Evolutionary conservation across 2,113 vertebrate genomes (phyloP).

Genomic region (Rousettus leschenaultii): DNA sequence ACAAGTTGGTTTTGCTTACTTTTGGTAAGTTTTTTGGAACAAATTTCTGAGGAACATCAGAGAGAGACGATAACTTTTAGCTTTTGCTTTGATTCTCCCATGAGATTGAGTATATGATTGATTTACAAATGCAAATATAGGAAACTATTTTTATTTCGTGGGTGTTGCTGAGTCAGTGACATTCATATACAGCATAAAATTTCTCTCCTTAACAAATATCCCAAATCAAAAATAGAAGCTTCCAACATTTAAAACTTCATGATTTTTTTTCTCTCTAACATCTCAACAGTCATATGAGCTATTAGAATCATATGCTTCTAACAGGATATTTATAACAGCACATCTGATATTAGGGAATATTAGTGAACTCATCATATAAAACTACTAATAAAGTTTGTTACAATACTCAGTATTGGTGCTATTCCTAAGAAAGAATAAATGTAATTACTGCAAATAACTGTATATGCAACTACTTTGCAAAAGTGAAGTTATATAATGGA

Average conservation of each 20-base stretch:
- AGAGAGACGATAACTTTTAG: background rate
- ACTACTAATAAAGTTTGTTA: background rate
- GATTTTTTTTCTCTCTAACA: slow-evolving; percentile 7
- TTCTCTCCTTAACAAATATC: background rate
- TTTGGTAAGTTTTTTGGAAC: background rate
- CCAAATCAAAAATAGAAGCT: background rate
- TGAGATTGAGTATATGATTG: background rate
- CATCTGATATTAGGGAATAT: background rate
- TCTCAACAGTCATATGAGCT: background rate
- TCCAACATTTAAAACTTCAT: background rate
- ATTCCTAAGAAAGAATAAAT: background rate
- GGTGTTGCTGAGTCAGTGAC: background rate
- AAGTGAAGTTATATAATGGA: background rate
- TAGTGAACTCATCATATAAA: background rate
- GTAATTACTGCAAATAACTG: background rate
- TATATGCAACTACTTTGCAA: background rate
- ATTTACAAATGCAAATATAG: slow-evolving; percentile 32
- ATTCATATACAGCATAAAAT: background rate
- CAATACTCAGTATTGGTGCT: accelerated
- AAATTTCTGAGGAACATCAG: background rate
- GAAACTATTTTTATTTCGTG: background rate
- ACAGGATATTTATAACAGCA: background rate
- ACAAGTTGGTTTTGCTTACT: background rate
- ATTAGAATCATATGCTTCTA: background rate
- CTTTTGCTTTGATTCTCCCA: slow-evolving; percentile 19